These are phyloP conservation scores for Cavia aperea DNA, from an alignment of 2,113 vertebrate genomes.

Conservation along the genomic window DNA sequence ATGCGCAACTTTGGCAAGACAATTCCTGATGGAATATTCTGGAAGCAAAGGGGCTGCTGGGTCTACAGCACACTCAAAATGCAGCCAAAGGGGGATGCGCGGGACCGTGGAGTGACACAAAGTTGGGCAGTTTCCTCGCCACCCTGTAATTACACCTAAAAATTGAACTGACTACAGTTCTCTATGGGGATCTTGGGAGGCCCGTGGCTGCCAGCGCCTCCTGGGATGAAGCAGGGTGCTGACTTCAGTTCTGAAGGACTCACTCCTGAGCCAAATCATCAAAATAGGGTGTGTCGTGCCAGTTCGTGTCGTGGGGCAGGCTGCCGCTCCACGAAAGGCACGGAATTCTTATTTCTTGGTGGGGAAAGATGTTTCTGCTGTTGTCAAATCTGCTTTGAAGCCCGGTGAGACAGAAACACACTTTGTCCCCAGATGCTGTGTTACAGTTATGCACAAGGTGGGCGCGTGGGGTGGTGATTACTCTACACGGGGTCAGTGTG, in stretches of 20 bases:
- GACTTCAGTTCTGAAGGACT: conserved; percentile 19
- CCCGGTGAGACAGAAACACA: fast-evolving
- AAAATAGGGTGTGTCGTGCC: not conserved
- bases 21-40: fast-evolving
- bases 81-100: not conserved
- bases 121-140: not conserved
- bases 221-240: not conserved
- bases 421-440: not conserved
- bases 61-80: fast-evolving
- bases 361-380: not conserved
- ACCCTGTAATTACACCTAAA: not conserved
- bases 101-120: not conserved
- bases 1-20: not conserved
- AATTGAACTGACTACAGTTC: not conserved
- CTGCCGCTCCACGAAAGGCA: not conserved
- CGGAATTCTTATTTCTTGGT: not conserved
- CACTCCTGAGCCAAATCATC: conserved; percentile 18
- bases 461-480: not conserved
- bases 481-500: fast-evolving
- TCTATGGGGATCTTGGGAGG: not conserved
- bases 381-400: not conserved
- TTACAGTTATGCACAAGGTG: not conserved
- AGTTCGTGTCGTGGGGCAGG: not conserved
- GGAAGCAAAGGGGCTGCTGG: not conserved
- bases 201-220: not conserved